Conservation (phyloP, 2,113 vertebrate genomes). For the Neotoma lepida region DNA sequence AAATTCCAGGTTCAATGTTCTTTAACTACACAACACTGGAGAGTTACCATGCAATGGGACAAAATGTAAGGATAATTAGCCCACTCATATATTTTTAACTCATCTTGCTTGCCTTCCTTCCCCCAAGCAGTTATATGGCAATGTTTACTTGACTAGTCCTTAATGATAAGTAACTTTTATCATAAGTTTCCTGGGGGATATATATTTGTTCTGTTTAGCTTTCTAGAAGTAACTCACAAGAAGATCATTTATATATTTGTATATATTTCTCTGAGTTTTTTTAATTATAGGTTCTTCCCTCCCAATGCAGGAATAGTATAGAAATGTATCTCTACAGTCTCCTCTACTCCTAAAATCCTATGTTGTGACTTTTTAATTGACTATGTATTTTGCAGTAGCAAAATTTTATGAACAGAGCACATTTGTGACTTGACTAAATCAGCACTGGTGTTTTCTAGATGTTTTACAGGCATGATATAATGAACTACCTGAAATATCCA, state of each 20-base stretch:
- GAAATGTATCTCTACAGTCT: background rate
- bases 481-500: background rate
- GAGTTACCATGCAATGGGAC: background rate
- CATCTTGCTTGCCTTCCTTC: background rate
- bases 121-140: background rate
- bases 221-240: background rate
- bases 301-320: background rate
- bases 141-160: conserved; percentile 27
- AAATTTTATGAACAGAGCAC: background rate
- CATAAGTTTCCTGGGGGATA: background rate
- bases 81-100: conserved; percentile 43
- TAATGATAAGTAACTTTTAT: conserved; percentile 41
- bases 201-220: background rate
- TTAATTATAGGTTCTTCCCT: background rate
- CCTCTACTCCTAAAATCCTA: background rate
- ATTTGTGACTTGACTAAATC: background rate
- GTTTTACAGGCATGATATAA: background rate
- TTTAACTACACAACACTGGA: background rate
- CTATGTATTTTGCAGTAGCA: background rate
- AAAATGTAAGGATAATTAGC: background rate
- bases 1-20: conserved; percentile 15
- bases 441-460: background rate
- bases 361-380: background rate
- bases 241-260: conserved; percentile 32
- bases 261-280: conserved; percentile 50